A percentile compares a stretch with the other conserved stretches of the same genome.
These are phyloP conservation scores for Burhinus oedicnemus DNA, from an alignment of 2,113 vertebrate species.

Conservation along the genomic window DNA sequence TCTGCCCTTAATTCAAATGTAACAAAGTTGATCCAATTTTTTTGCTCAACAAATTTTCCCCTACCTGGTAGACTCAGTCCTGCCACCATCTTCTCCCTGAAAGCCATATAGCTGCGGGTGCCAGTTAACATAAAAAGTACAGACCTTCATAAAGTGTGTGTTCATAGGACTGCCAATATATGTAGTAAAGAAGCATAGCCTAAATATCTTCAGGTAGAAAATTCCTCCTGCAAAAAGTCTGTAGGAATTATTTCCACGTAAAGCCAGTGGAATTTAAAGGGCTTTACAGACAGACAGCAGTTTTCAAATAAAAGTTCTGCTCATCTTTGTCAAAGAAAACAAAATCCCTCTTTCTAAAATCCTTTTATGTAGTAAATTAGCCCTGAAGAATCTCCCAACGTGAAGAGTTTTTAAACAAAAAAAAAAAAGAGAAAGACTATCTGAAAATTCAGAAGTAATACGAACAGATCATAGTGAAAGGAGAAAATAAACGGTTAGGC, in stretches of 20 bases:
- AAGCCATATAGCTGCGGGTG: background rate
- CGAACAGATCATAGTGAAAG: background rate
- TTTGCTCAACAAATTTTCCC: background rate
- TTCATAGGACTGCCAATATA: background rate
- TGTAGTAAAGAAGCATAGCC: background rate
- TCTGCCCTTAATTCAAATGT: background rate
- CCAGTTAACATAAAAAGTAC: background rate
- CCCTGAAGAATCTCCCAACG: background rate
- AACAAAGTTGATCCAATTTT: background rate
- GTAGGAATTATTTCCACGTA: background rate
- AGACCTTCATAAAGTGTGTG: background rate
- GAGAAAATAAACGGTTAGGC: background rate
- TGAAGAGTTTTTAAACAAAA: background rate
- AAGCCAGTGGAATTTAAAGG: background rate
- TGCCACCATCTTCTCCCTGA: background rate
- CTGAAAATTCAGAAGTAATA: background rate
- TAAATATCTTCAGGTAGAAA: background rate
- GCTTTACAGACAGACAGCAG: background rate
- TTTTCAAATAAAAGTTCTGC: constrained; percentile 4
- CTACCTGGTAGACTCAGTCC: background rate
- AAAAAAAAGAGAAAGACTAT: background rate
- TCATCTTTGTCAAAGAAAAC: background rate
- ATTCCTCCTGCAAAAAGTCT: background rate
- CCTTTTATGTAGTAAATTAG: background rate
- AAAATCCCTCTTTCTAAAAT: background rate